Percentiles rank a stretch among this genome's conserved stretches.
phyloP scores from a whole-genome alignment of 1,140 invertebrate species.

The Oppia nitens region DNA sequence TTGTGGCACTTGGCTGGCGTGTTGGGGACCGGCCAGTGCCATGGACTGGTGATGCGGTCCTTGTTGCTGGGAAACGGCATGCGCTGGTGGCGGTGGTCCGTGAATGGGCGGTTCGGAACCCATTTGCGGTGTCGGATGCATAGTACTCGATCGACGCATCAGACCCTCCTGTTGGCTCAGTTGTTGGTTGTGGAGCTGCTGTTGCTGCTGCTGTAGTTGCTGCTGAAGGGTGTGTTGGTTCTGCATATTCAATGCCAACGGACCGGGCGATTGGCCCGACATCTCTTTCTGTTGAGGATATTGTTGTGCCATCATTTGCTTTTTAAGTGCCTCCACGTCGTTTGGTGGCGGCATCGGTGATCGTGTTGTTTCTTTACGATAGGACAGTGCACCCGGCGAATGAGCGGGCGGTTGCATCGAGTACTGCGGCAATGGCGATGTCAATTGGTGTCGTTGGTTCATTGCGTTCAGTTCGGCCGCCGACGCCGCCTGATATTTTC shows the following conservation, averaged over 20 bases:
- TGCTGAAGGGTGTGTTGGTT: constrained; percentile 11
- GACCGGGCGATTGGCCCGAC: background rate
- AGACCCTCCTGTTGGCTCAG: constrained; percentile 18
- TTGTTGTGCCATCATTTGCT: constrained; percentile 2
- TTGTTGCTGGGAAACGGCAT: constrained; percentile 18
- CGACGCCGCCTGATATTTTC: background rate
- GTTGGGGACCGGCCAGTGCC: constrained; percentile 45
- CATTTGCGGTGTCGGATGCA: constrained; percentile 11
- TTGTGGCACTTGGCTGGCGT: constrained; percentile 49
- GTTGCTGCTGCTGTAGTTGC: constrained; percentile 13
- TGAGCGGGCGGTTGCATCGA: background rate
- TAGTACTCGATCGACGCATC: constrained; percentile 11
- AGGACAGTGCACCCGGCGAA: background rate
- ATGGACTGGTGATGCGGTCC: constrained; percentile 33
- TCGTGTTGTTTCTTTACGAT: background rate
- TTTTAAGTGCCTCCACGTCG: background rate
- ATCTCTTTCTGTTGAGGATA: background rate
- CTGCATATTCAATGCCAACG: constrained; percentile 14
- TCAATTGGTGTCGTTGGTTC: background rate
- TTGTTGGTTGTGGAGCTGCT: constrained; percentile 19
- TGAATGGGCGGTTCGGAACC: constrained; percentile 16
- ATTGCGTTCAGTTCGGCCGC: background rate
- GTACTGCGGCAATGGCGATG: background rate
- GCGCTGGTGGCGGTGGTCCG: constrained; percentile 19
- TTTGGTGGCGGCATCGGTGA: background rate